Percentiles rank a stretch among this genome's conserved stretches.
phyloP scores from a whole-genome alignment of 1,140 invertebrate genomes.

The Heliothis subflexa region DNA sequence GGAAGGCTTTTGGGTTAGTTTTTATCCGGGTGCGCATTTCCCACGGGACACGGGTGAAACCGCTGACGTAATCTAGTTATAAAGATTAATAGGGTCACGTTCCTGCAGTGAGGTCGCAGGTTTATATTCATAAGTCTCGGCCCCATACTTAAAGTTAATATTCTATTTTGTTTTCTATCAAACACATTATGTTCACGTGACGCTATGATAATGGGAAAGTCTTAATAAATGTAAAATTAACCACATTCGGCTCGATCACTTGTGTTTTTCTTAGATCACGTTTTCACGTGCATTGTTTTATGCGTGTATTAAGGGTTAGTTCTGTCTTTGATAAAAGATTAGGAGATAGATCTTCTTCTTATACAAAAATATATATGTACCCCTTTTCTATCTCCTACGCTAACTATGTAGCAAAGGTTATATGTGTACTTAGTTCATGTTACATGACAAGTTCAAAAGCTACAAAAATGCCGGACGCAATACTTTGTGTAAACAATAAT shows the following conservation, averaged over 20 bases:
- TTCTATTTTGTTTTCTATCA: conserved; percentile 35
- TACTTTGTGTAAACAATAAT: too few species aligned
- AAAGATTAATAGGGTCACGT: conserved; percentile 31
- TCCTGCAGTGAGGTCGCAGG: conserved; percentile 12
- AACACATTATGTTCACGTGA: conserved; percentile 51
- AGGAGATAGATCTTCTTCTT: not conserved
- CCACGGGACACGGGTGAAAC: too few species aligned
- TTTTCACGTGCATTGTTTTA: conserved; percentile 33
- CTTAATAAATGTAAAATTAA: conserved; percentile 47
- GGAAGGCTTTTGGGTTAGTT: too few species aligned
- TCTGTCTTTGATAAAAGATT: conserved; percentile 21
- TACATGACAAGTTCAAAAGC: too few species aligned
- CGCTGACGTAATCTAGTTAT: not conserved
- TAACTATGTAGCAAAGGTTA: too few species aligned
- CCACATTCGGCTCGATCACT: conserved; percentile 23
- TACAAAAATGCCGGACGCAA: too few species aligned
- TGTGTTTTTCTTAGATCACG: conserved; percentile 31
- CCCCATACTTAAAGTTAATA: conserved; percentile 1
- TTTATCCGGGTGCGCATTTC: too few species aligned
- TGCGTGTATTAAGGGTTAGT: conserved; percentile 21
- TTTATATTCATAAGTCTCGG: not conserved
- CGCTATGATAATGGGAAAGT: conserved; percentile 47
- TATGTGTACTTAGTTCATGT: too few species aligned
- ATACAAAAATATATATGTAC: too few species aligned
- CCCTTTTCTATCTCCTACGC: too few species aligned